Evolutionary conservation across 2,888 invertebrate species (phyloP), one percentile per base, ranked within the genome.

Genomic region (Troilus luridus): DNA sequence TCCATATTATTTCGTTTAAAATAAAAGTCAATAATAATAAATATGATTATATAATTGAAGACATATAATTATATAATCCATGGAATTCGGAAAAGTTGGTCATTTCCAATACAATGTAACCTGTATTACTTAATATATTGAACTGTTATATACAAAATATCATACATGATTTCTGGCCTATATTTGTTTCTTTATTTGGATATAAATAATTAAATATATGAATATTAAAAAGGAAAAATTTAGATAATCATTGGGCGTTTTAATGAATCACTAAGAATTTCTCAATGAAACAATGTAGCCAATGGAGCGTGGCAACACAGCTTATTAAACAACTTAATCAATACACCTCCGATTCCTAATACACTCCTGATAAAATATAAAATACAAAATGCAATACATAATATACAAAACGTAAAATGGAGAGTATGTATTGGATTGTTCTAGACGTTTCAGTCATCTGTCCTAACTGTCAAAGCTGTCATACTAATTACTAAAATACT

Each of bases 281-380:
- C 72, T 77, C 72, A 77, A 77, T 77, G 72, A 41, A 9, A 19
- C 41, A 11, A 5, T 8, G 72, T 6, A 8, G 1, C 72, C 41
- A 77, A 77, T 77, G 17, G 27, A 77, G 27, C 5, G 41, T 77
- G 41, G 72, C 67, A 77, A 41, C 72, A 17, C 72, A 19, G 17
- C 27, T 77, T 77, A 77, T 77, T 77, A 77, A 77, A 27, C 27
- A 77, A 77, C 41, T 77, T 77, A 77, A 77, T 77, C 72, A 77
- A 77, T 77, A 77, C 72, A 17, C 14, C 27, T 27, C 72, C 17
- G 27, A 41, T 77, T 77, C 72, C 72, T 17, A 77, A 77, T 77
- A 77, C 72, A 77, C n/a, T 77, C 14, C 41, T 41, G 17, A 77
- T 77, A 77, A 27, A 72, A 72, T 72, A 72, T 10, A 72, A 14